phyloP scores from a whole-genome alignment of 2,113 vertebrate species.

The Tenebrosternarchus preto region DNA sequence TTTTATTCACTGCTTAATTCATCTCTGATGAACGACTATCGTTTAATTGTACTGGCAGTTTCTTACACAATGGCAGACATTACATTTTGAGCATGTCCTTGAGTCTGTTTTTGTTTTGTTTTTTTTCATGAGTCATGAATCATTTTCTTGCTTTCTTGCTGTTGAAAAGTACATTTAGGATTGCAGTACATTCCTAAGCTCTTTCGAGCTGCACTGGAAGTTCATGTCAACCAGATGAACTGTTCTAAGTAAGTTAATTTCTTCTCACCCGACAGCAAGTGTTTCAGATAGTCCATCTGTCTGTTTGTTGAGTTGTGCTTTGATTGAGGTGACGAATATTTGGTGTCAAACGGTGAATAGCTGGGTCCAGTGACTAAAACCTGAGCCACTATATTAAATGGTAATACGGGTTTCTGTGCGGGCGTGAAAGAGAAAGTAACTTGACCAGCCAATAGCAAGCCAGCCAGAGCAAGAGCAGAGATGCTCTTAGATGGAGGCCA shows the following conservation, averaged over 20 bases:
- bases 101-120: not conserved
- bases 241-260: not conserved
- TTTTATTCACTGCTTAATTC: not conserved
- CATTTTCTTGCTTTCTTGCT: not conserved
- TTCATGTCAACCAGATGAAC: not conserved
- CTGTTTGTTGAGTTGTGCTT: not conserved
- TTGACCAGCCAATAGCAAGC: not conserved
- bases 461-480: constrained; percentile 8
- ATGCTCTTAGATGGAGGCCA: constrained; percentile 7
- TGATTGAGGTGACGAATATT: not conserved
- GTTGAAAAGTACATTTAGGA: not conserved
- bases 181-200: not conserved
- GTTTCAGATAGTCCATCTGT: not conserved
- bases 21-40: not conserved
- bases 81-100: not conserved
- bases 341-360: not conserved
- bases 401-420: not conserved
- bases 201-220: not conserved
- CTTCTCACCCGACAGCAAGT: not conserved
- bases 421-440: constrained; percentile 1
- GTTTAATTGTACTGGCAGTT: not conserved
- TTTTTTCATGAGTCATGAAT: not conserved
- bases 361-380: not conserved
- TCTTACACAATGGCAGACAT: not conserved
- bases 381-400: not conserved